Conservation (phyloP, 2,888 invertebrate genomes). For the Hirtodrosophila histrioides region DNA sequence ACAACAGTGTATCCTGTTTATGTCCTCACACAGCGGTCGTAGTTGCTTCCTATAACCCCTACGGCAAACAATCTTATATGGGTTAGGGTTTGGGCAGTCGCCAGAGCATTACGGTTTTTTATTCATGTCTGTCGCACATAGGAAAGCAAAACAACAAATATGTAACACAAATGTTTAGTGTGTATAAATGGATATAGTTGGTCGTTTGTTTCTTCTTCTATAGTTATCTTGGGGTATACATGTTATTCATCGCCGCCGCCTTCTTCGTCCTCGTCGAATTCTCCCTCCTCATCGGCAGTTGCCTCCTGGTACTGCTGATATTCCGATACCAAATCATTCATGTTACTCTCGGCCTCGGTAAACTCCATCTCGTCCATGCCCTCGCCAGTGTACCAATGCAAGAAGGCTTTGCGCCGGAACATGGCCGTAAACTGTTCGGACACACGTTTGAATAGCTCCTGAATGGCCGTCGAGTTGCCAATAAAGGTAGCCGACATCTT, state of each 20-base stretch:
- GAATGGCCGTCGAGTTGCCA: conserved; percentile 96
- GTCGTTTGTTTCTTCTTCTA: conserved; percentile 33
- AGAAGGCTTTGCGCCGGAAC: conserved; percentile 98
- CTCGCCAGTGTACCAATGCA: conserved; percentile 99
- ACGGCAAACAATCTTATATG: no score
- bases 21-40: no score
- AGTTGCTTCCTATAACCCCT: no score
- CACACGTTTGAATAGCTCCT: conserved; percentile 95
- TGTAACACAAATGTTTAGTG: conserved; percentile 16
- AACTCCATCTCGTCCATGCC: conserved; percentile 99
- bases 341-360: conserved; percentile 97
- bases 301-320: conserved; percentile 98
- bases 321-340: conserved; percentile 97
- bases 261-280: conserved; percentile 89
- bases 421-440: conserved; percentile 97
- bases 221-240: background rate
- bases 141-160: conserved; percentile 3
- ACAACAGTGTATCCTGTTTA: no score
- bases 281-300: conserved; percentile 92
- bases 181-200: conserved; percentile 6
- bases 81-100: no score
- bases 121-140: background rate
- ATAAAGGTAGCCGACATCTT: conserved; percentile 98
- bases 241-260: conserved; percentile 83
- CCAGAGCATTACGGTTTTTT: background rate